phyloP scores from a whole-genome alignment of 1,140 invertebrate species.

The Lutraria rhynchaena region DNA sequence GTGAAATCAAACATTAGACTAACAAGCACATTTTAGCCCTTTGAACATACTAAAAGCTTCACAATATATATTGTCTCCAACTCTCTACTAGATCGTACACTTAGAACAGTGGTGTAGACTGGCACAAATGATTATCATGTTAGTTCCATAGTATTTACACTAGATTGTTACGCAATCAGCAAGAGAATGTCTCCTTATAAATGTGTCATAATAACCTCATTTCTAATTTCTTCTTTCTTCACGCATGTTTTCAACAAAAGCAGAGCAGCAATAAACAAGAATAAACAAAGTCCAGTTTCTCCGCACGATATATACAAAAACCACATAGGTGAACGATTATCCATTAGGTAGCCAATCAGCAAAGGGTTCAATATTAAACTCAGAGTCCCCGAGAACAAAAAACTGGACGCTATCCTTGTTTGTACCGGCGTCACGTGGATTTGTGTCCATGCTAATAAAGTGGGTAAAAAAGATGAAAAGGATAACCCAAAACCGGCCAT shows the following conservation, averaged over 20 bases:
- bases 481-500: conserved; percentile 32
- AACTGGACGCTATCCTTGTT: conserved; percentile 56
- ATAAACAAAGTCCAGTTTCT: conserved; percentile 45
- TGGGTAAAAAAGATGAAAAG: conserved; percentile 60
- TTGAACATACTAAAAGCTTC: too few relatives aligned
- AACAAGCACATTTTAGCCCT: too few relatives aligned
- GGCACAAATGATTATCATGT: too few relatives aligned
- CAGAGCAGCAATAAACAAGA: conserved; percentile 22
- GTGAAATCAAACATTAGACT: too few relatives aligned
- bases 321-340: conserved; percentile 65
- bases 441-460: conserved; percentile 62
- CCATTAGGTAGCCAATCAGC: conserved; percentile 61
- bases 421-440: conserved; percentile 58
- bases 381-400: conserved; percentile 60
- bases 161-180: too few relatives aligned
- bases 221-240: too few relatives aligned
- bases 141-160: too few relatives aligned
- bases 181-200: too few relatives aligned
- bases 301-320: conserved; percentile 59
- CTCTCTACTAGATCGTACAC: too few relatives aligned
- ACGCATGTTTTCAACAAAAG: background rate
- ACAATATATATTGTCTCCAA: too few relatives aligned
- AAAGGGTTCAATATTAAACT: conserved; percentile 62
- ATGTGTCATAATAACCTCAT: too few relatives aligned
- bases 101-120: too few relatives aligned